Evolutionary conservation across 2,888 invertebrate species (phyloP).

Genomic region (Scaptomyza tumidula): DNA sequence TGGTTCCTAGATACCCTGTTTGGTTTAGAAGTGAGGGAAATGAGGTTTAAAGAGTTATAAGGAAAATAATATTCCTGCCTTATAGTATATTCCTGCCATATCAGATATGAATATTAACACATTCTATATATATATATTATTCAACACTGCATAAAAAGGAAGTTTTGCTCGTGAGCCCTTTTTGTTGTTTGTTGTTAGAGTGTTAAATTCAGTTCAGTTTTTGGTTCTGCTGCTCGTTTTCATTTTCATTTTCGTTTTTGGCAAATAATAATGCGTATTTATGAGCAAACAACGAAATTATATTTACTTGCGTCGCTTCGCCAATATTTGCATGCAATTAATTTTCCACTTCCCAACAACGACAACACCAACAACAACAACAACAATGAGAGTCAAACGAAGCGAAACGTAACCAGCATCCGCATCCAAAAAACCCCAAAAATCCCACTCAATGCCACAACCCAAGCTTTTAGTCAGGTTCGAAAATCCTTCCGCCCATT

Average conservation of each 20-base stretch:
- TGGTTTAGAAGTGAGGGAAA: not conserved
- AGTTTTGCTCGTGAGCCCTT: not conserved
- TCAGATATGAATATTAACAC: too few relatives aligned
- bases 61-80: too few relatives aligned
- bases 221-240: conserved; percentile 26
- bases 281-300: conserved; percentile 80
- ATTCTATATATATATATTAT: not conserved
- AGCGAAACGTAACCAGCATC: conserved; percentile 42
- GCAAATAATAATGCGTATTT: conserved; percentile 77
- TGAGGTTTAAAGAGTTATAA: too few relatives aligned
- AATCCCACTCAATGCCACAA: conserved; percentile 5
- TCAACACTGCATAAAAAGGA: not conserved
- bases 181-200: conserved; percentile 2
- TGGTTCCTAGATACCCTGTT: conserved; percentile 9
- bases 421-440: conserved; percentile 11
- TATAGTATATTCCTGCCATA: too few relatives aligned
- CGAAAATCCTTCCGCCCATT: not conserved
- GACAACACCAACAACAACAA: conserved; percentile 8
- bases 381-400: conserved; percentile 59
- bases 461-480: conserved; percentile 7
- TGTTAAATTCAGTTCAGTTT: not conserved
- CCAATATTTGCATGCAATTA: conserved; percentile 82
- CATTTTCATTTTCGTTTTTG: conserved; percentile 51
- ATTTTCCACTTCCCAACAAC: conserved; percentile 64
- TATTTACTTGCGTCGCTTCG: conserved; percentile 76